phyloP scores from a whole-genome alignment of 2,888 invertebrate species.

The Sesamia inferens region DNA sequence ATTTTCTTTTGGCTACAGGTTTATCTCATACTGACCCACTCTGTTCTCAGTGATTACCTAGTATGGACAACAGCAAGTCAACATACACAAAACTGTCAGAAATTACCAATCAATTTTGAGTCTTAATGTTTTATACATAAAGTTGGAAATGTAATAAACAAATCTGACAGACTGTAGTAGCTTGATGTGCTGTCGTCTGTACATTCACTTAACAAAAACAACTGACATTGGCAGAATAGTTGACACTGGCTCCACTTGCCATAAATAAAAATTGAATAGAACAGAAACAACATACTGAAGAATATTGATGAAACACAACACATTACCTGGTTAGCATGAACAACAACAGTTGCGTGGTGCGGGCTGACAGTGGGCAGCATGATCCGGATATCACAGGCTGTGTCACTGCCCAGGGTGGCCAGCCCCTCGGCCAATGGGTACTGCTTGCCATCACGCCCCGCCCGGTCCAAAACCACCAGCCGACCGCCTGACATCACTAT shows the following conservation, averaged over 20 bases:
- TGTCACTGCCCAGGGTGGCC: constrained; percentile 81
- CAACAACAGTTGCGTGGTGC: constrained; percentile 84
- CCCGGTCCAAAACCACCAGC: constrained; percentile 82
- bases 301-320: neutral
- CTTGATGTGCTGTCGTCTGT: no score
- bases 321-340: constrained; percentile 79
- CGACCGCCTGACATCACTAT: constrained; percentile 80
- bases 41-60: neutral
- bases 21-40: no score
- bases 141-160: no score
- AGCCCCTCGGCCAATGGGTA: constrained; percentile 77
- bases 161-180: no score
- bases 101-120: no score
- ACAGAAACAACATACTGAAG: neutral
- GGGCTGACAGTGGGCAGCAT: constrained; percentile 76
- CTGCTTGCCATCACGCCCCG: constrained; percentile 79
- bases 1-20: neutral
- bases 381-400: constrained; percentile 81
- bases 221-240: no score
- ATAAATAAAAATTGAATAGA: no score
- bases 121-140: no score
- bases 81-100: no score
- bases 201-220: no score
- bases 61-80: no score
- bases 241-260: no score